A percentile compares a stretch with the other conserved stretches of the same genome.
These are phyloP conservation scores for Embiotoca jacksoni DNA, from an alignment of 2,113 vertebrate species.

Conservation along the genomic window DNA sequence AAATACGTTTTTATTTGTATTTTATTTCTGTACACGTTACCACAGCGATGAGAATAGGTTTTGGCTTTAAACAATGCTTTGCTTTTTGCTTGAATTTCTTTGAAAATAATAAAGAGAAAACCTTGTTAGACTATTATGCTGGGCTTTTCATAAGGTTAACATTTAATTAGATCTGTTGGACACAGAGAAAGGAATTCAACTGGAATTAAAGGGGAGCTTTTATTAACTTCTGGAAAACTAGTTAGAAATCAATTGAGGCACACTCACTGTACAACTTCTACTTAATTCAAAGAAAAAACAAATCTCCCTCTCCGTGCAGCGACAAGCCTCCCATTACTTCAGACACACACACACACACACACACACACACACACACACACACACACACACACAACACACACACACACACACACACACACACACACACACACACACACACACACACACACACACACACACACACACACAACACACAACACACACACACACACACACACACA, in stretches of 20 bases:
- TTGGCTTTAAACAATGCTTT: neutral
- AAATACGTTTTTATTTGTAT: neutral
- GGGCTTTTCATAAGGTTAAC: slow-evolving; percentile 35
- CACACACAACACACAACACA: neutral
- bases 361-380: too few species aligned
- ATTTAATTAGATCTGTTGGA: slow-evolving; percentile 37
- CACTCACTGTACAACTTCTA: neutral
- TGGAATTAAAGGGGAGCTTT: slow-evolving; percentile 9
- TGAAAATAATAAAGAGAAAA: neutral
- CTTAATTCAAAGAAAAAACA: slow-evolving; percentile 29
- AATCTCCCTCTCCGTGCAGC: neutral
- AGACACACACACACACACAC: neutral
- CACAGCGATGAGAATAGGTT: neutral
- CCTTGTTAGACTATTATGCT: neutral
- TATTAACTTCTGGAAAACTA: neutral
- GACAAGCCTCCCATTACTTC: slow-evolving; percentile 42
- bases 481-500: slow-evolving; percentile 1
- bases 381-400: neutral
- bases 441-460: neutral
- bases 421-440: neutral
- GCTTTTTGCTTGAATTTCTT: neutral
- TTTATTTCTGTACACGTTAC: neutral
- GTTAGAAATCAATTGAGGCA: slow-evolving; percentile 10
- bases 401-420: neutral
- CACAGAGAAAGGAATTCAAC: neutral